phyloP scores from a whole-genome alignment of 2,888 invertebrate species.

The Platynereis dumerilii region DNA sequence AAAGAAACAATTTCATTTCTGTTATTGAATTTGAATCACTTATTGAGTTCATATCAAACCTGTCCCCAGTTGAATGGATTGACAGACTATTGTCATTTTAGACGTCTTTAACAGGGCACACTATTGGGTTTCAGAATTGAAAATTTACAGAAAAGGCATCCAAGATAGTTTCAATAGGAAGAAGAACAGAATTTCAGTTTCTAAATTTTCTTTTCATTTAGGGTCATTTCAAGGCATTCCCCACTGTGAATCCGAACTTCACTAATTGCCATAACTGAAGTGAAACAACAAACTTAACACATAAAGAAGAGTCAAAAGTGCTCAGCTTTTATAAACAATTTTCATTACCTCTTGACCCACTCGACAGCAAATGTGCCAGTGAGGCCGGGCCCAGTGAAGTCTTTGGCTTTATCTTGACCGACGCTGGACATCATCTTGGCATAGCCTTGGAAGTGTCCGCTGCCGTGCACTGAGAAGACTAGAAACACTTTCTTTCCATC shows the following conservation, averaged over 20 bases:
- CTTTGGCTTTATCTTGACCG: conserved; percentile 56
- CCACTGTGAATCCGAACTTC: too few relatives aligned
- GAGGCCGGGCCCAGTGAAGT: conserved; percentile 58
- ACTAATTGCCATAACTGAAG: too few relatives aligned
- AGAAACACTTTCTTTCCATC: conserved; percentile 62
- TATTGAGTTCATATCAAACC: neutral
- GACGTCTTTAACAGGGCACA: too few relatives aligned
- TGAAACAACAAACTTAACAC: too few relatives aligned
- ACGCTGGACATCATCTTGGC: conserved; percentile 57
- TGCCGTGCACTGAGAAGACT: conserved; percentile 69
- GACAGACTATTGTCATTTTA: neutral
- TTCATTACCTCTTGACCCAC: conserved; percentile 65
- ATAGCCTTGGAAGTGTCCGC: conserved; percentile 67
- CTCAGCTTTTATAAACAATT: too few relatives aligned
- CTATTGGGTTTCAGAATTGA: too few relatives aligned
- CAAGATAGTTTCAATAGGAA: too few relatives aligned
- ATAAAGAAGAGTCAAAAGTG: too few relatives aligned
- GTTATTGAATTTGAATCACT: neutral
- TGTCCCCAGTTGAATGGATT: neutral
- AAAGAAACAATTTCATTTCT: conserved; percentile 19
- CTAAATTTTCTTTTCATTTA: too few relatives aligned
- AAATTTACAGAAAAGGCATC: too few relatives aligned
- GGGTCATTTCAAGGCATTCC: too few relatives aligned
- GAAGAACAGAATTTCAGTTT: too few relatives aligned
- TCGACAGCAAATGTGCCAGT: conserved; percentile 62